Percentiles rank a stretch among this genome's conserved stretches.
Evolutionary conservation across 2,888 invertebrate species (phyloP).

Genomic region (Lysandra coridon): DNA sequence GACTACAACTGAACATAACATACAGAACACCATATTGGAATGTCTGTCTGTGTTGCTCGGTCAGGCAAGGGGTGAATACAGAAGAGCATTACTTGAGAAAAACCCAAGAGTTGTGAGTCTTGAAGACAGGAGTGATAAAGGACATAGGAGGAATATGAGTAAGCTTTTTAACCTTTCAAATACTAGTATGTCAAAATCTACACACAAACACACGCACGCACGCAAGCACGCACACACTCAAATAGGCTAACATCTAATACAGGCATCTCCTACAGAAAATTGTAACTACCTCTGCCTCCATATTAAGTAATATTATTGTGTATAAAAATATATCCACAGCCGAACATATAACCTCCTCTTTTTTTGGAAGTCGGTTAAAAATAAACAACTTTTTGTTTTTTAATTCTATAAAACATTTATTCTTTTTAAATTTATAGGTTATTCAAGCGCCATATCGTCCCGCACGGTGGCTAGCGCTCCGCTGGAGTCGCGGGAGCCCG

Average conservation of each 20-base stretch:
- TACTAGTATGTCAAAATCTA: too few relatives aligned
- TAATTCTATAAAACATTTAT: too few relatives aligned
- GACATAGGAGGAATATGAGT: conserved; percentile 78
- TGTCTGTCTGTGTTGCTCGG: conserved; percentile 83
- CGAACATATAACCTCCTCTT: too few relatives aligned
- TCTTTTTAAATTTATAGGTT: conserved; percentile 48
- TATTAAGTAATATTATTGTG: too few relatives aligned
- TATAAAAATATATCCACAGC: too few relatives aligned
- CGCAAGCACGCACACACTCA: too few relatives aligned
- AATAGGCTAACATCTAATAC: too few relatives aligned
- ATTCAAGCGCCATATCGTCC: conserved; percentile 60
- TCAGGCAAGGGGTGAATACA: conserved; percentile 68
- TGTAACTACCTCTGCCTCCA: too few relatives aligned
- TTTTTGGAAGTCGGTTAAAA: too few relatives aligned
- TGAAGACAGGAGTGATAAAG: conserved; percentile 61
- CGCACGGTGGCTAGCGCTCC: conserved; percentile 55
- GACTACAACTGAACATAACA: conserved; percentile 89
- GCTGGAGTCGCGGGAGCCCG: conserved; percentile 56
- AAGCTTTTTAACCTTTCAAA: conserved; percentile 46
- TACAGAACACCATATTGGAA: conserved; percentile 93
- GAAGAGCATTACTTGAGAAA: conserved; percentile 76
- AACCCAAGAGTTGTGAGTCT: conserved; percentile 53
- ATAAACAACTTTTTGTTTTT: too few relatives aligned
- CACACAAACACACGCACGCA: too few relatives aligned
- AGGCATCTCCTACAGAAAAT: too few relatives aligned